Evolutionary conservation across 2,797 vertebrate species (phyloP), one percentile per base, ranked within the genome.

Genomic region (Cyclopterus lumpus): DNA sequence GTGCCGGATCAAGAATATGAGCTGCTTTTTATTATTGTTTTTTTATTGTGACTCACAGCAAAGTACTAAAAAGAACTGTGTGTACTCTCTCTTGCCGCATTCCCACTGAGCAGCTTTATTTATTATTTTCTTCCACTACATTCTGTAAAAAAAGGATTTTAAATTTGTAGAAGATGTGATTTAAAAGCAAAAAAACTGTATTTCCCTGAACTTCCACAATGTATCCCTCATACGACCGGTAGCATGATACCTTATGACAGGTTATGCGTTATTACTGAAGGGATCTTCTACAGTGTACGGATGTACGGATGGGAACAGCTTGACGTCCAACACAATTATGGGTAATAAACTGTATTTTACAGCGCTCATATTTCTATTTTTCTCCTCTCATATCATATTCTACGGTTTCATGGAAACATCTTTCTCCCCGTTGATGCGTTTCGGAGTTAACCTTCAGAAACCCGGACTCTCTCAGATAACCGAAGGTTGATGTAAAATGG

Each of bases 141-240:
- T 46, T 49, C 9, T 18, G 2, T n/a, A n/a, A n/a, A n/a, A 28
- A 40, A 49, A 59, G 0, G 7, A 67, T 54, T 68, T 65, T 38
- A 12, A 69, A 32, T 61, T 62, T 59, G 24, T 49, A 63, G 3
- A 51, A 66, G 38, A 63, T 63, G 16, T 1, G 48, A 74, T 46
- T 53, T 49, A 12, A 28, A 44, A 36, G 38, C 60, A 53, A 38
- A 53, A 57, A 49, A 22, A 53, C 22, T 44, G 14, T 14, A 55
- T 26, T 32, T n/a, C n/a, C 18, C 26, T 75, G 58, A 53, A 71
- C 26, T n/a, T 58, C 16, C 4, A 57, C 16, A 55, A 20, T 32
- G 30, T 32, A 18, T n/a, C 20, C 42, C 42, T 44, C 18, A 48
- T 48, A n/a, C 46, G n/a, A 48, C 18, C 7, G 8, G 12, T 32